phyloP scores from a whole-genome alignment of 2,797 vertebrate genomes.

The Myioborus melanocephalus region DNA sequence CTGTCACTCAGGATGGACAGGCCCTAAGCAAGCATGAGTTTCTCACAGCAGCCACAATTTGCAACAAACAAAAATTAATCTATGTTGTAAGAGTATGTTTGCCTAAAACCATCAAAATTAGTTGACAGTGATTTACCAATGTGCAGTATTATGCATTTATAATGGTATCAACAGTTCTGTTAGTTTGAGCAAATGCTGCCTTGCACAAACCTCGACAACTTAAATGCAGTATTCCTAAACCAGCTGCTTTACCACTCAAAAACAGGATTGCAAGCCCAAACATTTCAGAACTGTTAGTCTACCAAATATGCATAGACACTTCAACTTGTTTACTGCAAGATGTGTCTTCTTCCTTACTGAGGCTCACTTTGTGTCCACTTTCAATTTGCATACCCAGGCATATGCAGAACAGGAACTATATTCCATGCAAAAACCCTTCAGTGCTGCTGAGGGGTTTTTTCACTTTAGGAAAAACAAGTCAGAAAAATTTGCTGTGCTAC shows the following conservation, averaged over 20 bases:
- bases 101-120: background rate
- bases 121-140: background rate
- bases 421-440: constrained; percentile 26
- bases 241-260: background rate
- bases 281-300: constrained; percentile 48
- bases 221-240: background rate
- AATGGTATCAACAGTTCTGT: constrained; percentile 47
- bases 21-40: constrained; percentile 24
- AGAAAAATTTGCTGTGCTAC: constrained; percentile 47
- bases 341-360: constrained; percentile 46
- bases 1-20: background rate
- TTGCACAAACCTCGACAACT: background rate
- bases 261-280: constrained; percentile 14
- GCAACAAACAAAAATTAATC: constrained; percentile 18
- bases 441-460: background rate
- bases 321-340: background rate
- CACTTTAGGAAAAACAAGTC: constrained; percentile 20
- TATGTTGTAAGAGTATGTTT: background rate
- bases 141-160: background rate
- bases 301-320: background rate
- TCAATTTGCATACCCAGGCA: background rate
- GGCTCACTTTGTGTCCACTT: constrained; percentile 28
- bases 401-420: constrained; percentile 11
- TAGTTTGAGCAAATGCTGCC: constrained; percentile 1
- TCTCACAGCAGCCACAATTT: constrained; percentile 22